Percentiles rank a stretch among this genome's conserved stretches.
Conservation (phyloP, 2,888 invertebrate genomes). For the Stenodema calcarata region DNA sequence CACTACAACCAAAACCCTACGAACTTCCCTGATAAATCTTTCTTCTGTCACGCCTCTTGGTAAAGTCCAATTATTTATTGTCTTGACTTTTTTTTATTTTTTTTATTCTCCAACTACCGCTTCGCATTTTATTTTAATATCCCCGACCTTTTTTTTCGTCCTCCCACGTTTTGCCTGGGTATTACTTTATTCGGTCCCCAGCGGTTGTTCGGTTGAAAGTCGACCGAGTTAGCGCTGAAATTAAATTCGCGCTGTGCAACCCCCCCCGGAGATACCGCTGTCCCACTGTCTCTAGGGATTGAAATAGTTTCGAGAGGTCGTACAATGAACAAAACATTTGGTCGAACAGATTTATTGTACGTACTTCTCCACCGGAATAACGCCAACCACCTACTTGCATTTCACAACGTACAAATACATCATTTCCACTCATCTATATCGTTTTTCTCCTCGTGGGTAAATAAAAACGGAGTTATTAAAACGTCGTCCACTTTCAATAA, state of each 20-base stretch:
- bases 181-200: not conserved
- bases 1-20: not conserved
- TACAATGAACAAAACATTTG: not conserved
- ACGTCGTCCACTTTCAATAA: too few relatives aligned
- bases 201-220: not conserved
- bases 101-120: not conserved
- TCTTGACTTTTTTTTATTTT: not conserved
- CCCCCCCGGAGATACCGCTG: not conserved
- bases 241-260: not conserved
- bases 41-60: slow-evolving; percentile 20
- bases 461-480: too few relatives aligned
- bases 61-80: slow-evolving; percentile 39
- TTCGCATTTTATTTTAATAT: slow-evolving; percentile 28
- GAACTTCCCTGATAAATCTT: slow-evolving; percentile 28
- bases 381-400: too few relatives aligned
- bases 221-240: not conserved
- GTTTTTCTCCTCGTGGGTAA: too few relatives aligned
- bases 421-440: too few relatives aligned
- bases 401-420: too few relatives aligned
- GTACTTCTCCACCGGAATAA: not conserved
- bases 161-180: not conserved
- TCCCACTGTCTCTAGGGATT: not conserved
- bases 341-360: not conserved
- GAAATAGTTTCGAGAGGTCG: not conserved
- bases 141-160: not conserved